A percentile compares a stretch with the other conserved stretches of the same genome.
These are phyloP conservation scores for Achatina immaculata DNA, from an alignment of 1,140 invertebrate species.

Conservation along the genomic window DNA sequence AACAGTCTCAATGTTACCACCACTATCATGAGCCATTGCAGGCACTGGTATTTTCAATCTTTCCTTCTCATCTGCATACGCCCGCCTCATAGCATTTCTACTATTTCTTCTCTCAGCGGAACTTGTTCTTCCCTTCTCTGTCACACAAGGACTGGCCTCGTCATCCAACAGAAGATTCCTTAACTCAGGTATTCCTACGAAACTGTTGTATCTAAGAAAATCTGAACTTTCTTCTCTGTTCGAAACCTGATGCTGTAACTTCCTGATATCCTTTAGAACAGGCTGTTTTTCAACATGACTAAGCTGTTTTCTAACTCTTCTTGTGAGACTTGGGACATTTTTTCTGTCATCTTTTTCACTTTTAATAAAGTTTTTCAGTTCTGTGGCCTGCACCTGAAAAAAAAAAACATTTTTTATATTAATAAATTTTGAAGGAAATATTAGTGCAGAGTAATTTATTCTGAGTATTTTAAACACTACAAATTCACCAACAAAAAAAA, in stretches of 20 bases:
- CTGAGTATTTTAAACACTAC: no score
- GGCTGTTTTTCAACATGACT: slow-evolving; percentile 1
- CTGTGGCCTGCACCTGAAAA: background rate
- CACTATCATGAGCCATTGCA: background rate
- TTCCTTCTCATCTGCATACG: background rate
- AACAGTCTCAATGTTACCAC: background rate
- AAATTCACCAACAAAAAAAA: no score
- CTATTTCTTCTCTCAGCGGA: background rate
- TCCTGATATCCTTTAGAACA: background rate
- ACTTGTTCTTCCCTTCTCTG: background rate
- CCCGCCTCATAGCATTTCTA: background rate
- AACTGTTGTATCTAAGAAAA: background rate
- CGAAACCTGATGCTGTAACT: background rate
- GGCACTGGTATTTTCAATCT: background rate
- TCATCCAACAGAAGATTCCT: background rate
- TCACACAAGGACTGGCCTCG: background rate
- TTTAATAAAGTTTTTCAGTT: background rate
- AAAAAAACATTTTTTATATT: background rate
- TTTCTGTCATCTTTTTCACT: background rate
- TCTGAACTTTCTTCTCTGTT: background rate
- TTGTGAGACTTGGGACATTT: background rate
- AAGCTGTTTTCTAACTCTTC: background rate
- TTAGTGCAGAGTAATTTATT: no score
- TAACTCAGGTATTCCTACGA: background rate
- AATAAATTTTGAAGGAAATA: no score